Evolutionary conservation across 1,140 invertebrate species (phyloP).

Genomic region (Cydia splendana): DNA sequence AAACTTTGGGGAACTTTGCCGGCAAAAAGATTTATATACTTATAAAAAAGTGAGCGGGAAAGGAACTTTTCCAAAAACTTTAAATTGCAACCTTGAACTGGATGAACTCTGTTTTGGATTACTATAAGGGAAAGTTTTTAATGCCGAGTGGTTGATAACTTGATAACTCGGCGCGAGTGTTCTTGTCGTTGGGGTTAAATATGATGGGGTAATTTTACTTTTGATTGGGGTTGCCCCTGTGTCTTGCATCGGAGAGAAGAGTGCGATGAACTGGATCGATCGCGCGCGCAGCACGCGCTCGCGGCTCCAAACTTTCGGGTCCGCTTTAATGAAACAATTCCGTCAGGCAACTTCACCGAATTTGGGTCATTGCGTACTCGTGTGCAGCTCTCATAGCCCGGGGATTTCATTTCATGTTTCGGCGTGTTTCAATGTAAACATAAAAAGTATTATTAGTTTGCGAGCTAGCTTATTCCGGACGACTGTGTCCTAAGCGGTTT

Average conservation of each 20-base stretch:
- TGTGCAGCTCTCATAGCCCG: conserved; percentile 42
- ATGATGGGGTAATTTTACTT: conserved; percentile 58
- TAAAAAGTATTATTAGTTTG: conserved; percentile 29
- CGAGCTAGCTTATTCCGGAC: conserved; percentile 7
- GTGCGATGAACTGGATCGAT: conserved; percentile 63
- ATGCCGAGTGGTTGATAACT: conserved; percentile 70
- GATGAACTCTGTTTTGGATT: conserved; percentile 78
- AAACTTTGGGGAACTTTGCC: conserved; percentile 76
- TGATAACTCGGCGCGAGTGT: conserved; percentile 56
- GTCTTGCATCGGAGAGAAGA: conserved; percentile 45
- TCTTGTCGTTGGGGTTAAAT: conserved; percentile 55
- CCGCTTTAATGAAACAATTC: conserved; percentile 68
- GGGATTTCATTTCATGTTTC: conserved; percentile 31
- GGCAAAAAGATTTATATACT: conserved; percentile 80
- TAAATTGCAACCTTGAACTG: conserved; percentile 81
- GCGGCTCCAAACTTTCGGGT: conserved; percentile 59
- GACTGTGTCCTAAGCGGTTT: conserved; percentile 11
- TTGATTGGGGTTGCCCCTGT: conserved; percentile 50
- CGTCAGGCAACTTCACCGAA: conserved; percentile 48
- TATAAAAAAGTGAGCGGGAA: conserved; percentile 77
- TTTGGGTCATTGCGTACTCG: conserved; percentile 60
- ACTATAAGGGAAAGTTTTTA: conserved; percentile 80
- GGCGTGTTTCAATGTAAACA: conserved; percentile 19
- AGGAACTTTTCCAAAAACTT: conserved; percentile 79
- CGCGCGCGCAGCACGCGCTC: conserved; percentile 44